Conservation (phyloP, 53 echinoderm and acorn worm genomes). For the Henricia sp. region DNA sequence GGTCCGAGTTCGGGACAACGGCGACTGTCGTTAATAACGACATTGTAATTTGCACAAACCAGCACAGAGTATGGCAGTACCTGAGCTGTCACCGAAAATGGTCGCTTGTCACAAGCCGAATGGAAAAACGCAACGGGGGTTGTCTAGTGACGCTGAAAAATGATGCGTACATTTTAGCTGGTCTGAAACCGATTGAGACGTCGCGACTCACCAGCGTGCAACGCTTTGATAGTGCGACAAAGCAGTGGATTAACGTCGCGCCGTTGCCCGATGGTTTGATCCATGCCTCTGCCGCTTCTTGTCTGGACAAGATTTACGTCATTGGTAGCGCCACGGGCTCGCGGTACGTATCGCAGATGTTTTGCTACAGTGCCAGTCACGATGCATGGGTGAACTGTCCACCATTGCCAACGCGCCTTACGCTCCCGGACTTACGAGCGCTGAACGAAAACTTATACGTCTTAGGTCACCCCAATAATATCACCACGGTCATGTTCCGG, state of each 20-base stretch:
- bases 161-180: slow-evolving; percentile 34
- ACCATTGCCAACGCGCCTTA: slow-evolving; percentile 20
- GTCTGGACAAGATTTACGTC: slow-evolving; percentile 46
- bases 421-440: slow-evolving; percentile 27
- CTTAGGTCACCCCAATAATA: slow-evolving; percentile 44
- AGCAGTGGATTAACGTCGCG: slow-evolving; percentile 44
- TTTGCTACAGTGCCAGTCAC: slow-evolving; percentile 24
- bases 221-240: background rate
- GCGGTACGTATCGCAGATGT: slow-evolving; percentile 41
- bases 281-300: slow-evolving; percentile 23
- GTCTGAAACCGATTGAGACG: slow-evolving; percentile 11
- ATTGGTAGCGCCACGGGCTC: slow-evolving; percentile 41
- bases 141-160: slow-evolving; percentile 24
- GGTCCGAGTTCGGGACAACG: slow-evolving; percentile 19
- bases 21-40: slow-evolving; percentile 23
- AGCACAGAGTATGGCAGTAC: slow-evolving; percentile 37
- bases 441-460: slow-evolving; percentile 39
- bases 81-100: slow-evolving; percentile 13
- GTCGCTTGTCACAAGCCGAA: slow-evolving; percentile 39
- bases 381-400: slow-evolving; percentile 6
- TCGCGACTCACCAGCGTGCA: slow-evolving; percentile 36
- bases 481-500: slow-evolving; percentile 32
- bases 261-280: slow-evolving; percentile 1
- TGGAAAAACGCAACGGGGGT: slow-evolving; percentile 32
- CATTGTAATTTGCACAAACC: slow-evolving; percentile 44